Percentiles rank a stretch among this genome's conserved stretches.
phyloP scores from a whole-genome alignment of 2,888 invertebrate species.

The Sminthurinus aureus region DNA sequence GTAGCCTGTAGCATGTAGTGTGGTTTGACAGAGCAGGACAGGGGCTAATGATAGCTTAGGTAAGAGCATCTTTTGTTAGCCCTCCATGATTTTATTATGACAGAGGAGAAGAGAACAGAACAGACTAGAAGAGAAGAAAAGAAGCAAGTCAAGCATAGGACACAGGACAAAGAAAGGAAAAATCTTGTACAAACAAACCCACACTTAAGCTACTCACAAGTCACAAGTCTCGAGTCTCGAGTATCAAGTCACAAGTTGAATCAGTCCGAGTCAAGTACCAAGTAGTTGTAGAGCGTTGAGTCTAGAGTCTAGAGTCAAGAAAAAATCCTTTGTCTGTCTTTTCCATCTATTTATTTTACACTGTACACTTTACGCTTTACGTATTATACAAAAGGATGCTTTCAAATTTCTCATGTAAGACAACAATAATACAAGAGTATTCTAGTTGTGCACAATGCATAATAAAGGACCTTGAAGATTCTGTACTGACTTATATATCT shows the following conservation, averaged over 20 bases:
- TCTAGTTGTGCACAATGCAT: not conserved
- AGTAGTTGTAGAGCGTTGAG: too few relatives aligned
- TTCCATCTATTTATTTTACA: not conserved
- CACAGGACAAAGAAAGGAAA: not conserved
- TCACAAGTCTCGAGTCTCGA: too few relatives aligned
- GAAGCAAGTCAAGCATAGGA: not conserved
- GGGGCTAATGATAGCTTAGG: not conserved
- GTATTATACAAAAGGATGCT: not conserved
- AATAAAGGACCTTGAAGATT: not conserved
- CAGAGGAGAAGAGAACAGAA: not conserved
- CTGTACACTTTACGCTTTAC: not conserved
- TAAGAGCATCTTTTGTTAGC: not conserved
- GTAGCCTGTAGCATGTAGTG: too few relatives aligned
- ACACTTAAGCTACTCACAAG: not conserved
- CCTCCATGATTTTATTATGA: slow-evolving; percentile 6
- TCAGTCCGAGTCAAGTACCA: not conserved
- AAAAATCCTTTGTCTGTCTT: not conserved
- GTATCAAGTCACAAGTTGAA: not conserved
- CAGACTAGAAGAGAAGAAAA: not conserved
- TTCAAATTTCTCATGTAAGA: not conserved
- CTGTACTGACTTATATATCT: not conserved
- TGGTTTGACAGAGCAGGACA: too few relatives aligned
- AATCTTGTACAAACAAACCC: not conserved
- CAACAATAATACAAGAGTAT: not conserved
- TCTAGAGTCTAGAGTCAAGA: too few relatives aligned